Evolutionary conservation across 2,113 vertebrate genomes (phyloP).

Genomic region (Malaclemys terrapin): DNA sequence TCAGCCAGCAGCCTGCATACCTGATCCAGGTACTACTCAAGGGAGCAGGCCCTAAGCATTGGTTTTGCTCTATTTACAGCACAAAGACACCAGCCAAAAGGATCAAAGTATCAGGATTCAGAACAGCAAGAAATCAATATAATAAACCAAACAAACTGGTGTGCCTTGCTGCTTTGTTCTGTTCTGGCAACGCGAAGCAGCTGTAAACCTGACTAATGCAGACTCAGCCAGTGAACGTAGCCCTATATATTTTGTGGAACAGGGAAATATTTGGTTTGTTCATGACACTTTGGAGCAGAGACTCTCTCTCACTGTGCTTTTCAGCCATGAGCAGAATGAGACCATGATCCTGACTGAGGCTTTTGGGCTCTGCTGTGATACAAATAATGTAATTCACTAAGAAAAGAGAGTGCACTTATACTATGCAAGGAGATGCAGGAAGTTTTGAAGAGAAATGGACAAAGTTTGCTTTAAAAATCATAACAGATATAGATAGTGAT

Average conservation of each 20-base stretch:
- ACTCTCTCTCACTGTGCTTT: background rate
- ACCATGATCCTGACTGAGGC: background rate
- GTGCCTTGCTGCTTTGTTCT: slow-evolving; percentile 50
- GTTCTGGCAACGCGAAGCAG: slow-evolving; percentile 18
- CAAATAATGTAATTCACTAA: background rate
- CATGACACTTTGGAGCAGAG: background rate
- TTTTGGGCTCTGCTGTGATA: background rate
- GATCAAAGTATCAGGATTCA: slow-evolving; percentile 65
- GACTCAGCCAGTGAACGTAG: slow-evolving; percentile 49
- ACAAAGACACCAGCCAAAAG: slow-evolving; percentile 46
- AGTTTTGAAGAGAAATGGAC: background rate
- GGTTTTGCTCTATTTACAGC: slow-evolving; percentile 45
- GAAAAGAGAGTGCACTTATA: background rate
- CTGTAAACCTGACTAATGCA: slow-evolving; percentile 39
- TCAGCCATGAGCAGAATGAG: background rate
- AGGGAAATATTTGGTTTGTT: slow-evolving; percentile 1
- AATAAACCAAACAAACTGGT: slow-evolving; percentile 69
- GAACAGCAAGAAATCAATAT: slow-evolving; percentile 59
- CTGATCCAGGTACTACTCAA: slow-evolving; percentile 37
- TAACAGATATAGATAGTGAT: background rate
- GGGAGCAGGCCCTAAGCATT: slow-evolving; percentile 50
- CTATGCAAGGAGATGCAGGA: background rate
- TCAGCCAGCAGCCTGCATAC: slow-evolving; percentile 55
- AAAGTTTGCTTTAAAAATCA: background rate
- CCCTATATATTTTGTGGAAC: slow-evolving; percentile 18